These are phyloP conservation scores for Pogoniulus pusillus DNA, from an alignment of 2,797 vertebrate species.

Conservation along the genomic window DNA sequence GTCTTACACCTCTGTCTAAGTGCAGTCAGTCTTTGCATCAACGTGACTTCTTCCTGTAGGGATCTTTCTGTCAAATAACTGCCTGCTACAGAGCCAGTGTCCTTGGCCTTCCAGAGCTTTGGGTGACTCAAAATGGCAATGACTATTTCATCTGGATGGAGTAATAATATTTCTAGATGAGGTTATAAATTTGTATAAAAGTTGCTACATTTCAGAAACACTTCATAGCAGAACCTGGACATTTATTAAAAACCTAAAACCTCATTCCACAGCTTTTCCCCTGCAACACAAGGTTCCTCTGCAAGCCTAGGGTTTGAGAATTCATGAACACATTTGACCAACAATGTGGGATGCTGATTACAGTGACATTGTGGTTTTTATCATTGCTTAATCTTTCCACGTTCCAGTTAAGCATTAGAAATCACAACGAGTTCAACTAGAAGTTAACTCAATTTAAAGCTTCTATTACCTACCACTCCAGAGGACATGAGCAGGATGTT, in stretches of 20 bases:
- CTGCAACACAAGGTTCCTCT: too few species aligned
- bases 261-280: neutral
- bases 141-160: neutral
- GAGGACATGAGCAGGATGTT: neutral
- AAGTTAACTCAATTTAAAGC: constrained; percentile 27
- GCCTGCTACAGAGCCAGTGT: neutral
- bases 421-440: constrained; percentile 14
- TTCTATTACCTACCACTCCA: constrained; percentile 20
- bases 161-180: neutral
- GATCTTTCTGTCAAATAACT: constrained; percentile 6
- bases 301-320: neutral
- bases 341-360: neutral
- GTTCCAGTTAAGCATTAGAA: constrained; percentile 16
- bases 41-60: constrained; percentile 27
- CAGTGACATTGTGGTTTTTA: neutral
- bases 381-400: constrained; percentile 29
- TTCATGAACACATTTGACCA: constrained; percentile 11
- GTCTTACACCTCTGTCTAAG: constrained; percentile 10
- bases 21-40: constrained; percentile 36
- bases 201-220: neutral
- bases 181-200: neutral
- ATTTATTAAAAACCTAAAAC: neutral
- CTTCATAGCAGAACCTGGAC: neutral
- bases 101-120: neutral
- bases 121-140: neutral